Evolutionary conservation across 2,888 invertebrate species (phyloP).

Genomic region (Busseola fusca): DNA sequence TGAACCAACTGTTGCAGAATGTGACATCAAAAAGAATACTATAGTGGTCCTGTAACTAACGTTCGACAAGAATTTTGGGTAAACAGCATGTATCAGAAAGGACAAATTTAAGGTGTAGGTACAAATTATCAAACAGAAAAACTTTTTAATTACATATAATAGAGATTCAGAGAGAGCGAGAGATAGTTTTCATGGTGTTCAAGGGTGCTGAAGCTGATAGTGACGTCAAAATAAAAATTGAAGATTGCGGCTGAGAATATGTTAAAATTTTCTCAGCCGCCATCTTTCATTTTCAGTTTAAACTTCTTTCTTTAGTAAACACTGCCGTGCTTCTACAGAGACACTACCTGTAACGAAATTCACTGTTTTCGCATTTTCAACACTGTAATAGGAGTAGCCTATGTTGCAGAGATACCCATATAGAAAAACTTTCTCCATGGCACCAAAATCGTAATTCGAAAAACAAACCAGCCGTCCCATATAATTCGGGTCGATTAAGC

Average conservation of each 20-base stretch:
- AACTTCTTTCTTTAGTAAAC: neutral
- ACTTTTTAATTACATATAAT: neutral
- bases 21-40: neutral
- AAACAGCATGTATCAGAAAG: neutral
- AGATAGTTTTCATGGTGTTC: neutral
- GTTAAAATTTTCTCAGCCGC: neutral
- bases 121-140: too few species aligned
- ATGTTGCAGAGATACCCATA: neutral
- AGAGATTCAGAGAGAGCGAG: too few species aligned
- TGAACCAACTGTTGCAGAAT: slow-evolving; percentile 60
- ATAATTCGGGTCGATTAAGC: neutral
- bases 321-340: too few species aligned
- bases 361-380: neutral
- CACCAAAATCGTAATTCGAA: neutral
- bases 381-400: neutral
- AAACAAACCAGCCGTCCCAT: neutral
- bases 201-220: neutral
- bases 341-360: neutral
- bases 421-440: neutral
- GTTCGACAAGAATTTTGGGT: neutral
- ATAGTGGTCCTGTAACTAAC: neutral
- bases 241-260: neutral
- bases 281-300: neutral
- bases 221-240: neutral
- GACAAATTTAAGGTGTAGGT: neutral